Conservation (phyloP, 2,888 invertebrate genomes). For the Tanytarsus gracilentus region DNA sequence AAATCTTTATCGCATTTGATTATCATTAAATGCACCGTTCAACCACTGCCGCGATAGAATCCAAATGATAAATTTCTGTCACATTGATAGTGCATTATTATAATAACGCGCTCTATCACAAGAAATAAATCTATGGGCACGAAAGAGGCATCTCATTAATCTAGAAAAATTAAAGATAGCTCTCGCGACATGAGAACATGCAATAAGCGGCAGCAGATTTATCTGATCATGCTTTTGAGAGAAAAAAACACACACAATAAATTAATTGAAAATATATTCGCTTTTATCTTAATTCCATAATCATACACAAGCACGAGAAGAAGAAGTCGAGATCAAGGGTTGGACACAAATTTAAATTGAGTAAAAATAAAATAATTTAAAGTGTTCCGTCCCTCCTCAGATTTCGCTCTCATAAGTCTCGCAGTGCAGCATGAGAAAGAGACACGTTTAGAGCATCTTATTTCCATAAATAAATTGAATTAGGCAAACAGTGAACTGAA, state of each 20-base stretch:
- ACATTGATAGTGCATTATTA: not conserved
- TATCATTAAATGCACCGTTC: not conserved
- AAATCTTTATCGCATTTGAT: not conserved
- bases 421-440: not conserved
- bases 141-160: not conserved
- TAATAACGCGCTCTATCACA: not conserved
- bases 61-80: slow-evolving; percentile 24
- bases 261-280: not conserved
- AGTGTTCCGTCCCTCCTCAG: too few relatives aligned
- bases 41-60: not conserved
- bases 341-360: too few relatives aligned
- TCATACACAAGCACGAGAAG: not conserved
- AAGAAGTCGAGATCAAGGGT: not conserved
- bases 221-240: slow-evolving; percentile 1
- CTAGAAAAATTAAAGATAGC: slow-evolving; percentile 7
- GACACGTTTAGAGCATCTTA: slow-evolving; percentile 20
- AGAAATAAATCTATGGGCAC: not conserved
- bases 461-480: slow-evolving; percentile 28
- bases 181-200: too few relatives aligned
- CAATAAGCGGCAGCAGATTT: too few relatives aligned
- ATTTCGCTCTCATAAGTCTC: too few relatives aligned
- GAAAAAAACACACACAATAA: slow-evolving; percentile 4
- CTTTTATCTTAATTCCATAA: not conserved
- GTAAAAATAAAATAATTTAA: too few relatives aligned
- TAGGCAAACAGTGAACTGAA: slow-evolving; percentile 6